Base-by-base conservation (phyloP, 2,113 vertebrate genomes). In the Dicentrarchus labrax region DNA sequence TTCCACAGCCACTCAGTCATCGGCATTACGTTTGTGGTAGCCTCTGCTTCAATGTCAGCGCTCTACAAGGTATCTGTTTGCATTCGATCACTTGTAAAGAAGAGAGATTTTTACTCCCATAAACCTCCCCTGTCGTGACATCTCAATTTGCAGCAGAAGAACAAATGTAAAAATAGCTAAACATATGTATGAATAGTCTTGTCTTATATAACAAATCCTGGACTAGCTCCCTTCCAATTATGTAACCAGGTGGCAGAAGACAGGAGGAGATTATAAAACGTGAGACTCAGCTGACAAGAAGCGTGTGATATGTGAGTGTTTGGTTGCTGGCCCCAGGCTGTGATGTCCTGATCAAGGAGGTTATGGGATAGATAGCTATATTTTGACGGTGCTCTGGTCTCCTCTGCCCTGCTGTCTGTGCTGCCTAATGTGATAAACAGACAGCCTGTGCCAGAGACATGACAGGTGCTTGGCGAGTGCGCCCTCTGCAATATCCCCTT, bases 1-100 rank as follows among this genome's bases (percentile, higher is more conserved):
- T 99, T 99, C 91, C 98, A 99, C 95, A 98, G 97, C 90, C 97
- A 98, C 94, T 98, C 98, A 0, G 98, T 99, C 84, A 99, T 99
- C 22, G 98, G 98, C 73, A 98, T 99, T 74, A 97, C 98, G 8
- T 90, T 99, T 82, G 98, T 98, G 47, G 98, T 99, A 92, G 96
- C 97, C 83, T 99, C 98, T 13, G 98, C 98, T 2, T 99, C 98
- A 47, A 97, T 96, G 94, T 99, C 98, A 45, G 97, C 98, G 21
- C 97, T 99, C 73, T 99, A 99, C 93, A 99, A 99, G 97, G 98
- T 99, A 94, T 87, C 80, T n/a, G 15, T 85, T 64, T 72, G 22
- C 56, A 50, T 43, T 45, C 7, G 6, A 39, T 59, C 36, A 45
- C 45, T 5, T 7, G 51, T 13, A 24, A 21, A 71, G 30, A 30